Percentiles rank a stretch among this genome's conserved stretches.
These are phyloP conservation scores for Rhodinocichla rosea DNA, from an alignment of 2,113 vertebrate species.

Conservation along the genomic window DNA sequence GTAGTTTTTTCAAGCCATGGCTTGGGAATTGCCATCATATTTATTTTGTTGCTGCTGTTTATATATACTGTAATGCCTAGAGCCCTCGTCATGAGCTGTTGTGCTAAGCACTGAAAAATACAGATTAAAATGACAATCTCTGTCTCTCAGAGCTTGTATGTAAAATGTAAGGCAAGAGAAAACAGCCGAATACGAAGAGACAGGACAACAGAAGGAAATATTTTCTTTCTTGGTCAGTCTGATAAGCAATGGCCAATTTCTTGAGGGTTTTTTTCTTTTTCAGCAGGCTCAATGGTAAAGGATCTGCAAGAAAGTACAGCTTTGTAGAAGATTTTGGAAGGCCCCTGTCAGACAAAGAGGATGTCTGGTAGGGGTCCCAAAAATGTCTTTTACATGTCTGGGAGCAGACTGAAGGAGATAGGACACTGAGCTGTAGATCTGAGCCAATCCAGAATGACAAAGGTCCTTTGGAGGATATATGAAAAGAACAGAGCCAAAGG, in stretches of 20 bases:
- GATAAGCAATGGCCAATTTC: not conserved
- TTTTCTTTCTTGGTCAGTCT: not conserved
- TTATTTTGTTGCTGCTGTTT: not conserved
- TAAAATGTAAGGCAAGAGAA: not conserved
- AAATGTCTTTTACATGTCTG: not conserved
- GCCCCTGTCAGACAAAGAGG: fast-evolving
- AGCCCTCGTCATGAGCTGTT: slow-evolving; percentile 8
- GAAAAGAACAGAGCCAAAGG: not conserved
- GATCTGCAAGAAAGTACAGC: not conserved
- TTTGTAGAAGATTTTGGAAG: not conserved
- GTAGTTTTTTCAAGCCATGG: not conserved
- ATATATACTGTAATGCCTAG: not conserved
- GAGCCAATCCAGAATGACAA: not conserved
- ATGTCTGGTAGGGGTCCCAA: not conserved
- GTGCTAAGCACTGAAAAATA: not conserved
- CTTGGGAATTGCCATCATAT: not conserved
- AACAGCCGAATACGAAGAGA: not conserved
- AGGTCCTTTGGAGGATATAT: not conserved
- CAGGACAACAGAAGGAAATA: not conserved
- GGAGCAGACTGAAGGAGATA: not conserved
- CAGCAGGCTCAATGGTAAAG: not conserved
- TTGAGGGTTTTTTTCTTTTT: not conserved
- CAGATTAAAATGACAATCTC: slow-evolving; percentile 31
- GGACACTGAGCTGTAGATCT: not conserved
- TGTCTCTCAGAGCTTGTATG: not conserved